Percentiles rank a stretch among this genome's conserved stretches.
Conservation (phyloP, 2,797 vertebrate genomes). For the Eremophila alpestris region DNA sequence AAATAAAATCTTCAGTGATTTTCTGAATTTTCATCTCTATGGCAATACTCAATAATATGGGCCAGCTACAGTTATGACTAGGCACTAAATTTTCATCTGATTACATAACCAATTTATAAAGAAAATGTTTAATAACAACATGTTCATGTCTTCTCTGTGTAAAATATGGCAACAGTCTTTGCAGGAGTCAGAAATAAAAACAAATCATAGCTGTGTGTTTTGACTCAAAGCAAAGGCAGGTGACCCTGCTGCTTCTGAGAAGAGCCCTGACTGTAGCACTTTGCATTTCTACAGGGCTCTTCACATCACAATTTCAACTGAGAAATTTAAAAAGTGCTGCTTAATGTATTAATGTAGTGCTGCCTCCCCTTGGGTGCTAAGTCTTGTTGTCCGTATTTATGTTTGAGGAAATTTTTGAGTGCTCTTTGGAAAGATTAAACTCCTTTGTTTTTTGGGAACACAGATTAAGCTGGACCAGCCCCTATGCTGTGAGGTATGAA, state of each 20-base stretch:
- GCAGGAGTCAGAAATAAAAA: not conserved
- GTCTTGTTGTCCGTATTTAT: not conserved
- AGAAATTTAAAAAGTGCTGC: accelerated
- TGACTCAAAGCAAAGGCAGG: not conserved
- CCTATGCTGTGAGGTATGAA: accelerated
- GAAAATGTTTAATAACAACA: not conserved
- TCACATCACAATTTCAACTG: not conserved
- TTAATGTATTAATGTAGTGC: not conserved
- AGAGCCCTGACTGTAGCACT: not conserved
- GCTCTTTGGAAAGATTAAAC: not conserved
- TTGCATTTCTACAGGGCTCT: not conserved
- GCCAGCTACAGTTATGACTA: not conserved
- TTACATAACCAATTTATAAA: not conserved
- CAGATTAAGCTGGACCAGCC: not conserved
- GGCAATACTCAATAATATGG: not conserved
- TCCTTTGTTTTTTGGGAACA: not conserved
- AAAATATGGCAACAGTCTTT: not conserved
- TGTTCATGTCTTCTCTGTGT: not conserved
- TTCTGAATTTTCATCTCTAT: not conserved
- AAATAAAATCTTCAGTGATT: not conserved
- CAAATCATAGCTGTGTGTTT: not conserved
- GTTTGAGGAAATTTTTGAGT: not conserved
- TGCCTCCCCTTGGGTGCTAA: not conserved
- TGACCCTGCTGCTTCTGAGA: not conserved
- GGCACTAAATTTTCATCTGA: not conserved